A percentile compares a stretch with the other conserved stretches of the same genome.
Conservation (phyloP, 2,113 vertebrate species). For the Columba livia region DNA sequence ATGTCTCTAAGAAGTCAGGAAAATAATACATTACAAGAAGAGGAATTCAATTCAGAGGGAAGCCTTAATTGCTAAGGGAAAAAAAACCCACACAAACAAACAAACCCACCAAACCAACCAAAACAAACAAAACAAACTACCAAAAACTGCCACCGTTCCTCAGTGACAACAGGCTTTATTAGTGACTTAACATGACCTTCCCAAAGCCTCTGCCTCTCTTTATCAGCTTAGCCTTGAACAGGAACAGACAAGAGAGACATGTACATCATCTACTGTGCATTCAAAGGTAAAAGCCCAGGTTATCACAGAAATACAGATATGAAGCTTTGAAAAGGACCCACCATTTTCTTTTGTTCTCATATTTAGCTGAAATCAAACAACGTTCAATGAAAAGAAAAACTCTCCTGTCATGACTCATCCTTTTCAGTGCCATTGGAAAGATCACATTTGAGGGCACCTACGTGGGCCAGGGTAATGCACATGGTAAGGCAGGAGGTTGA, state of each 20-base stretch:
- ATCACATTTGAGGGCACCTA: not conserved
- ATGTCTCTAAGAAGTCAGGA: not conserved
- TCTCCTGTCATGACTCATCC: not conserved
- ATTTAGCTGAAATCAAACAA: not conserved
- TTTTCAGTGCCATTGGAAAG: not conserved
- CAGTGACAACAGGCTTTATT: not conserved
- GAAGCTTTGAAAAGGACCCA: not conserved
- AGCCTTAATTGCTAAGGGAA: not conserved
- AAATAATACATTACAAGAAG: not conserved
- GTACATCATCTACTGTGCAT: not conserved
- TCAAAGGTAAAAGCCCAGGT: not conserved
- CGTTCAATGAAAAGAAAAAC: not conserved
- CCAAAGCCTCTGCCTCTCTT: not conserved
- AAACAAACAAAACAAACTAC: too few relatives aligned
- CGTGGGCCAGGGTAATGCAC: not conserved
- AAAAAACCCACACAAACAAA: too few relatives aligned
- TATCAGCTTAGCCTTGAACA: not conserved
- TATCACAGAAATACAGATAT: not conserved
- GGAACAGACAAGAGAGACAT: not conserved
- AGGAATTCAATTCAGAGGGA: not conserved
- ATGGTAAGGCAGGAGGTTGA: not conserved
- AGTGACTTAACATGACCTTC: not conserved
- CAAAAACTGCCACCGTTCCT: not conserved
- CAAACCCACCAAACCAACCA: too few relatives aligned
- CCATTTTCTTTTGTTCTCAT: not conserved